Evolutionary conservation across 2,113 vertebrate genomes (phyloP).

Genomic region (Coturnix japonica): DNA sequence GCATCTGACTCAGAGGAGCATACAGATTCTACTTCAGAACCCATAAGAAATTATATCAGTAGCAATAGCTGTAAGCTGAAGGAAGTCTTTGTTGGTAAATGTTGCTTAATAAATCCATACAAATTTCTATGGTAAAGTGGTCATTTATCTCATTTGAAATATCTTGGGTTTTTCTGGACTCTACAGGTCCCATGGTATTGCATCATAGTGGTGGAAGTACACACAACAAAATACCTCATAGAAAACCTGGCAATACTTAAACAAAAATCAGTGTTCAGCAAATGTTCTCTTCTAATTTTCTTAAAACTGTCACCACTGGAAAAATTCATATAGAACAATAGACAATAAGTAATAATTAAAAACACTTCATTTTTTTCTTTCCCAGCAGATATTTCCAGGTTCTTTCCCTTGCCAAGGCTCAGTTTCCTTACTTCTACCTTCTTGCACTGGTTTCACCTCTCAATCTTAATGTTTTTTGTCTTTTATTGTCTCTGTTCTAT

Average conservation of each 20-base stretch:
- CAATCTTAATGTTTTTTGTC: not conserved
- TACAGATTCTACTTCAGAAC: not conserved
- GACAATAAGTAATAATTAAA: not conserved
- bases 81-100: not conserved
- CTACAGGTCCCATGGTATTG: not conserved
- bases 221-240: not conserved
- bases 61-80: not conserved
- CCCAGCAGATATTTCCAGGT: not conserved
- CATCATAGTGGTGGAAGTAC: not conserved
- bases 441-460: not conserved
- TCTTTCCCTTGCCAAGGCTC: not conserved
- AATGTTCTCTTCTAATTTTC: not conserved
- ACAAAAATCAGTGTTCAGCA: not conserved
- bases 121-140: not conserved
- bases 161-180: not conserved
- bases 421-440: not conserved
- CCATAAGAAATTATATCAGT: not conserved
- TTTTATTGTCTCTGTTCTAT: slow-evolving; percentile 7
- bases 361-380: not conserved
- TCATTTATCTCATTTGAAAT: not conserved
- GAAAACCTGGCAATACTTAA: not conserved
- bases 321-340: not conserved
- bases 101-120: not conserved
- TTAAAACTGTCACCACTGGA: not conserved
- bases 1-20: not conserved